These are phyloP conservation scores for Cardiocondyla obscurior DNA, from an alignment of 1,140 invertebrate species.

Conservation along the genomic window DNA sequence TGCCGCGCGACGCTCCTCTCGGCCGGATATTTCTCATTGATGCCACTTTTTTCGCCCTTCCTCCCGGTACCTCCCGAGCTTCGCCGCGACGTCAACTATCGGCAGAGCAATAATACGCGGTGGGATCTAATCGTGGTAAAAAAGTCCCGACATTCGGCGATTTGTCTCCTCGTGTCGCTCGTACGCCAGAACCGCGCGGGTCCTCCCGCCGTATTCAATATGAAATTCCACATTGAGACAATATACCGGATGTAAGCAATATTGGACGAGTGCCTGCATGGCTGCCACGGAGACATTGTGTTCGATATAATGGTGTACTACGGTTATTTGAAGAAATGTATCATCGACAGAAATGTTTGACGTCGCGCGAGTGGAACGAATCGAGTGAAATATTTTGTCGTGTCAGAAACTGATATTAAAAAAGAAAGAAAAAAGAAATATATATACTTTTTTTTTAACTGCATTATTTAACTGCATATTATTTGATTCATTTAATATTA, in stretches of 20 bases:
- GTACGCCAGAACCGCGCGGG: neutral
- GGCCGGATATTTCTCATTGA: conserved; percentile 54
- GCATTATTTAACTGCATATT: no score
- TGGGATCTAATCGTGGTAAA: conserved; percentile 50
- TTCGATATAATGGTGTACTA: conserved; percentile 33
- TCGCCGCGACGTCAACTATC: neutral
- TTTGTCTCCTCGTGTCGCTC: conserved; percentile 44
- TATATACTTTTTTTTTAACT: neutral
- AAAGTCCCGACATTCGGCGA: conserved; percentile 31
- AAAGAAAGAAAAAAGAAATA: neutral
- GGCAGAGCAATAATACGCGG: neutral
- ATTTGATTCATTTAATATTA: no score
- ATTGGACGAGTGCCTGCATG: conserved; percentile 35
- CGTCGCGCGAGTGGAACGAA: neutral
- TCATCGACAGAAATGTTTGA: conserved; percentile 12
- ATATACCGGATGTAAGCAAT: conserved; percentile 6
- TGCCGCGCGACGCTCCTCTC: neutral
- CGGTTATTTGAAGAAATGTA: conserved; percentile 12
- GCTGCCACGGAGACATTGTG: conserved; percentile 30
- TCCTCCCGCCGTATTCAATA: neutral
- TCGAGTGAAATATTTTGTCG: conserved; percentile 11
- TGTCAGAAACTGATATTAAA: no score
- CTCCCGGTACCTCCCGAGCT: neutral
- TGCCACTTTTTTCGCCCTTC: conserved; percentile 26
- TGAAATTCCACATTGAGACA: conserved; percentile 48